A percentile compares a stretch with the other conserved stretches of the same genome.
Conservation (phyloP, 2,888 invertebrate genomes). For the Troilus luridus region DNA sequence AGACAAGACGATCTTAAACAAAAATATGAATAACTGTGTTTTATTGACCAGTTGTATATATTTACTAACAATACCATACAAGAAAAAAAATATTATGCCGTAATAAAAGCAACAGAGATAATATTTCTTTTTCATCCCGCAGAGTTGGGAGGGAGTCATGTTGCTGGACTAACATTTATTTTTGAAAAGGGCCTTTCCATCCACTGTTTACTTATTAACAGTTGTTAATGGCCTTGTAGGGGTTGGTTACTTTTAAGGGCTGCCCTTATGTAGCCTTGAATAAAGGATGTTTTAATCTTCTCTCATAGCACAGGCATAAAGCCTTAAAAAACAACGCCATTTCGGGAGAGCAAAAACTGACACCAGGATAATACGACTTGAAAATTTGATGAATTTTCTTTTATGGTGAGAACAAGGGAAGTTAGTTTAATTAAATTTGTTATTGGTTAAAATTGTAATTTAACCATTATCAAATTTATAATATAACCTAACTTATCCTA, state of each 20-base stretch:
- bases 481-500: too few relatives aligned
- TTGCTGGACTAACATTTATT: constrained; percentile 38
- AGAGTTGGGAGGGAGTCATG: background rate
- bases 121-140: background rate
- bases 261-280: constrained; percentile 6
- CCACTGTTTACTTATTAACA: constrained; percentile 49
- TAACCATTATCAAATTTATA: background rate
- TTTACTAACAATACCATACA: background rate
- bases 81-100: background rate
- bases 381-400: background rate
- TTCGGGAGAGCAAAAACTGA: background rate
- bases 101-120: background rate
- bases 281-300: constrained; percentile 46
- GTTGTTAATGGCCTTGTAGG: constrained; percentile 26
- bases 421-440: background rate
- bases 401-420: background rate
- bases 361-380: background rate
- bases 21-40: background rate
- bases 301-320: background rate
- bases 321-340: background rate
- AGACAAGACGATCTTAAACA: background rate
- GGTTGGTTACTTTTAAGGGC: constrained; percentile 39
- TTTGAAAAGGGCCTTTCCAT: constrained; percentile 28
- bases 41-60: background rate
- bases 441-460: background rate